A percentile compares a stretch with the other conserved stretches of the same genome.
phyloP scores from a whole-genome alignment of 2,113 vertebrate species.

The Camelus dromedarius region DNA sequence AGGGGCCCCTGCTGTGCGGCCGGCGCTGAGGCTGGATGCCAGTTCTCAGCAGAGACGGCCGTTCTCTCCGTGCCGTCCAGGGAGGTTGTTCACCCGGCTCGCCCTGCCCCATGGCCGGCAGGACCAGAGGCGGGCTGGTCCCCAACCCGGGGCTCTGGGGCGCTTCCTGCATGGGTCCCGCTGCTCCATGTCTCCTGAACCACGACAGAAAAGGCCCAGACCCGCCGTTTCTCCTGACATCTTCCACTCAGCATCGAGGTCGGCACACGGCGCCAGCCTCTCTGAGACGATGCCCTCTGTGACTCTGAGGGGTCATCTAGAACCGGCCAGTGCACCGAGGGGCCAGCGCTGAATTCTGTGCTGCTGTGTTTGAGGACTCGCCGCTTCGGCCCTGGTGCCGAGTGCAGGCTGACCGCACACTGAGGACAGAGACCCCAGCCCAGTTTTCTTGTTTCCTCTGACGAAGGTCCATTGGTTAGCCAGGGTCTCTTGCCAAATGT shows the following conservation, averaged over 20 bases:
- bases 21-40: too few relatives aligned
- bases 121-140: neutral
- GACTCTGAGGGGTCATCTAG: too few relatives aligned
- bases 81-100: neutral
- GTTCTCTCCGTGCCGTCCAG: neutral
- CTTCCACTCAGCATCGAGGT: fast-evolving
- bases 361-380: neutral
- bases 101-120: neutral
- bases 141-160: neutral
- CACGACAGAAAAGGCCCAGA: fast-evolving
- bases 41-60: neutral
- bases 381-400: fast-evolving
- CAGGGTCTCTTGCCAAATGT: neutral
- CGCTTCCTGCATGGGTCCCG: neutral
- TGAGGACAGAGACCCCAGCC: neutral
- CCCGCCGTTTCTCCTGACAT: fast-evolving
- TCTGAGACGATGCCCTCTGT: fast-evolving
- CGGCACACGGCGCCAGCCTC: fast-evolving
- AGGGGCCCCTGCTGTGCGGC: too few relatives aligned
- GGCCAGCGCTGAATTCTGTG: fast-evolving
- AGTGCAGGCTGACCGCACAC: neutral
- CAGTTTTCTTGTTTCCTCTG: neutral
- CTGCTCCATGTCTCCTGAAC: fast-evolving
- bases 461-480: neutral
- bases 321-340: fast-evolving